Base-by-base conservation (phyloP, 1,140 invertebrate species). In the Cydia amplana region DNA sequence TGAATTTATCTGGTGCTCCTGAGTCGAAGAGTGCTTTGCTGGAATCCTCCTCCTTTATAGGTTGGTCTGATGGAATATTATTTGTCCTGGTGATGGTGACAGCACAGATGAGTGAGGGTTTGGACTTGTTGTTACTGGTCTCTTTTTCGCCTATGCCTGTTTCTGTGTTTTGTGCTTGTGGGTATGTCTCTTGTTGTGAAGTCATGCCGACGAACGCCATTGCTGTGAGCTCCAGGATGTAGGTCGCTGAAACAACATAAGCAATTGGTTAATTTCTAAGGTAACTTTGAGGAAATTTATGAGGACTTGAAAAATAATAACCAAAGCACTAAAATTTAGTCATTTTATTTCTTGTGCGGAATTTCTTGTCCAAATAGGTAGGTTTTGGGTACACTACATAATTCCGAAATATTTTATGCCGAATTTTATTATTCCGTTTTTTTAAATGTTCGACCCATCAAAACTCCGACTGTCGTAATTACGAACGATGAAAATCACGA, bases 191-290 rank as follows among this genome's bases (percentile, higher is more conserved):
- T 72, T 90, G 88, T 74, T 88, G 82, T 74, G 84, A 85, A 64
- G 85, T 83, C 88, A 91, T 87, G 18, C 91, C 91, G 25, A 91
- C 82, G 79, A 92, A 92, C 10, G 91, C 82, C 91, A 92, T 88
- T 16, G 91, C 91, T 36, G 91, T 91, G 7, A 91, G 82, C 79
- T 88, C 86, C 70, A 91, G 84, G 72, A 83, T 83, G 75, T 92
- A 91, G n/a, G 84, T 90, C 9, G 89, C 91, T 78, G 55, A 20
- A 72, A 72, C 28, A 74, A 51, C 78, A 74, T 82, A 85, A 78
- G 9, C 75, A 76, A 75, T 64, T 1, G 49, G 49, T 51, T 51
- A 18, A n/a, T 51, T n/a, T 16, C 2, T 16, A 46, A 4, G 43
- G 40, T 43, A 46, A 46, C 12, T 46, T 46, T 43, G 40, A 43